phyloP scores from a whole-genome alignment of 2,888 invertebrate genomes.

The Metallyticus violacea region DNA sequence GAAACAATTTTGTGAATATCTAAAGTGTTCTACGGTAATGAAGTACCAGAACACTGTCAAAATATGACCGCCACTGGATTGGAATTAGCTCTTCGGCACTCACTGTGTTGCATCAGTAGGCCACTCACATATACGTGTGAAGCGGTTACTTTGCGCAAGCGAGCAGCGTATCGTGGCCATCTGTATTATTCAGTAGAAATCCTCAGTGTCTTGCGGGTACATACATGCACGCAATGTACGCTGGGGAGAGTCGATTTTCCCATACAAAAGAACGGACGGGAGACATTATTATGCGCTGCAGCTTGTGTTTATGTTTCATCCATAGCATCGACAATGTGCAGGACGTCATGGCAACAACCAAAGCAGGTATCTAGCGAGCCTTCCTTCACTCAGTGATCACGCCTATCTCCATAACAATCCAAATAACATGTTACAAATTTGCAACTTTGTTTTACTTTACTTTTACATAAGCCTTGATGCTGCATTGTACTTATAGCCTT shows the following conservation, averaged over 20 bases:
- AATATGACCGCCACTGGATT: neutral
- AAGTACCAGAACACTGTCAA: neutral
- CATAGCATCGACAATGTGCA: neutral
- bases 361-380: neutral
- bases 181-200: neutral
- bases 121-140: neutral
- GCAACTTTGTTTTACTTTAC: neutral
- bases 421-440: neutral
- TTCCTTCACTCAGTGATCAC: neutral
- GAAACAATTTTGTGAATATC: neutral
- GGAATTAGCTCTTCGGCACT: too few species aligned
- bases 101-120: neutral
- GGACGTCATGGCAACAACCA: neutral
- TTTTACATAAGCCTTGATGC: neutral
- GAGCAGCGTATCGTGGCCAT: neutral
- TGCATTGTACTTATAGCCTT: neutral
- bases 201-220: neutral
- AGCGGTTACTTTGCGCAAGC: neutral
- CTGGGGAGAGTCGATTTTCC: neutral
- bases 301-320: neutral
- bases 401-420: neutral
- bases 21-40: neutral
- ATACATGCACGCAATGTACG: neutral
- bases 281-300: neutral
- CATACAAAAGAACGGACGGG: neutral